phyloP scores from a whole-genome alignment of 2,797 vertebrate species.

The Oreortyx pictus region DNA sequence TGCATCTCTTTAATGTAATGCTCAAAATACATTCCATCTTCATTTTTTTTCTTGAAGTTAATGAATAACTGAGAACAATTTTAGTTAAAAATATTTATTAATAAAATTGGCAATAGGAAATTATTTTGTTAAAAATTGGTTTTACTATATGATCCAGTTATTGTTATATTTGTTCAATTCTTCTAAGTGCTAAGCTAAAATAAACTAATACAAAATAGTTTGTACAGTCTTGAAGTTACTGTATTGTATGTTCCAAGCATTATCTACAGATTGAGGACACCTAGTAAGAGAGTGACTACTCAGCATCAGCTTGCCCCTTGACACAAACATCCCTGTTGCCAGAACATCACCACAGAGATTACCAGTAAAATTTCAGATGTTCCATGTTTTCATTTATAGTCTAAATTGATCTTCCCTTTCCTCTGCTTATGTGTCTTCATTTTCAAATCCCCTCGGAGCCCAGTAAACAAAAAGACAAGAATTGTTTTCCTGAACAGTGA shows the following conservation, averaged over 20 bases:
- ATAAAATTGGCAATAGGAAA: conserved; percentile 25
- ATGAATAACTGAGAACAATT: not conserved
- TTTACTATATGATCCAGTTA: conserved; percentile 36
- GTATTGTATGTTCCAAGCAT: not conserved
- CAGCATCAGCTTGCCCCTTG: not conserved
- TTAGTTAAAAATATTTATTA: not conserved
- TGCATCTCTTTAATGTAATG: not conserved
- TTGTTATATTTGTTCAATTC: not conserved
- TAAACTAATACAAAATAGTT: not conserved
- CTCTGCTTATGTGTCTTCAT: not conserved
- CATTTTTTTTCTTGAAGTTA: not conserved
- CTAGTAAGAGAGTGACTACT: not conserved
- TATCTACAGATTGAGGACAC: not conserved
- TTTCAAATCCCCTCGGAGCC: not conserved
- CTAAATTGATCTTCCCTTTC: not conserved
- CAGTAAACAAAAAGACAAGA: not conserved
- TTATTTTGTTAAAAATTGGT: conserved; percentile 1
- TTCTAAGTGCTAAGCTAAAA: not conserved
- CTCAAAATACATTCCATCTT: not conserved
- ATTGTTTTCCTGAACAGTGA: not conserved
- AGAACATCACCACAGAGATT: not conserved
- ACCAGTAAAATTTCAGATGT: not conserved
- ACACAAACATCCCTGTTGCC: not conserved
- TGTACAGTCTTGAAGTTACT: not conserved
- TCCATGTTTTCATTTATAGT: not conserved